A percentile compares a stretch with the other conserved stretches of the same genome.
Conservation (phyloP, 1,140 invertebrate species). For the Hestina assimilis region DNA sequence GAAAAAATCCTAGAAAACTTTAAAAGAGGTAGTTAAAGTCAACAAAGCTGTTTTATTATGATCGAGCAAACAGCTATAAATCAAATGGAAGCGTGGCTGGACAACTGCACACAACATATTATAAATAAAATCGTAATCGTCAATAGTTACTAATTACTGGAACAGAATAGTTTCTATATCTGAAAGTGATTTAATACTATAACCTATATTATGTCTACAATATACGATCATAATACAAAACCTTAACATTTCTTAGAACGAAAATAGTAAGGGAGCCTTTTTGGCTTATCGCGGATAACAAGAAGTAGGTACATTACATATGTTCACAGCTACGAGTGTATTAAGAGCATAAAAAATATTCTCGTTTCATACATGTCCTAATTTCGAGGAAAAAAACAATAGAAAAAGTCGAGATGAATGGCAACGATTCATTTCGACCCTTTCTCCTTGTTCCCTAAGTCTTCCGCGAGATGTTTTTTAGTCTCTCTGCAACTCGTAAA, state of each 20-base stretch:
- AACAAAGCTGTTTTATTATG: slow-evolving; percentile 64
- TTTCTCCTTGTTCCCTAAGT: slow-evolving; percentile 10
- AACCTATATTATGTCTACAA: no score
- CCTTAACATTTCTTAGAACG: no score
- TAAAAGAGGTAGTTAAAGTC: slow-evolving; percentile 36
- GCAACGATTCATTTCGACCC: slow-evolving; percentile 12
- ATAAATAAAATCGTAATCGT: slow-evolving; percentile 29
- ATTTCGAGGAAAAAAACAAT: slow-evolving; percentile 1
- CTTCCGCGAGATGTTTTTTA: not conserved
- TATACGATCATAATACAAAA: no score
- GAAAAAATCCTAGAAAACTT: slow-evolving; percentile 23
- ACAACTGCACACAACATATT: slow-evolving; percentile 30
- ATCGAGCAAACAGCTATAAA: slow-evolving; percentile 60
- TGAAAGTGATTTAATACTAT: no score
- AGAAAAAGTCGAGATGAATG: slow-evolving; percentile 15
- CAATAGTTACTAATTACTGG: slow-evolving; percentile 10
- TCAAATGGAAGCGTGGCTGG: slow-evolving; percentile 40
- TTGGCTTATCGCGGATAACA: no score
- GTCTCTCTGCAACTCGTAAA: slow-evolving; percentile 3
- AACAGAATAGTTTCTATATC: not conserved
- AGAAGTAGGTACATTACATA: no score
- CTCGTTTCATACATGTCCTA: not conserved
- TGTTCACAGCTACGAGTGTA: not conserved
- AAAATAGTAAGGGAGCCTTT: no score
- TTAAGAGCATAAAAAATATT: not conserved